Conservation (phyloP, 2,113 vertebrate species). For the Oenanthe melanoleuca region DNA sequence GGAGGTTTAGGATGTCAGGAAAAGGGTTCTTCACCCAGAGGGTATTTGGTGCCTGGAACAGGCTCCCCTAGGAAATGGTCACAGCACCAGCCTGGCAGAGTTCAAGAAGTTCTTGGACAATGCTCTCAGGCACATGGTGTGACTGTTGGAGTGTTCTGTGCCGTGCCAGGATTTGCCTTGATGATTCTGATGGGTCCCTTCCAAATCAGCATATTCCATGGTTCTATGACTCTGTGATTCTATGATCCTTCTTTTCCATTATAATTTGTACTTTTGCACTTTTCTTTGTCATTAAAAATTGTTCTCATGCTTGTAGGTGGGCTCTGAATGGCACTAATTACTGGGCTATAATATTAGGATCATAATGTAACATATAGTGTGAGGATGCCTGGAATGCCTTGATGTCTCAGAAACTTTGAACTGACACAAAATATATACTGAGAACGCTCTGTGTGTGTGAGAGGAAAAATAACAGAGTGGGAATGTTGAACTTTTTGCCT, state of each 20-base stretch:
- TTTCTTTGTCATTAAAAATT: background rate
- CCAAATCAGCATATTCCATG: background rate
- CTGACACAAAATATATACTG: background rate
- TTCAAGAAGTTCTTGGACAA: background rate
- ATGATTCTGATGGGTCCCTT: background rate
- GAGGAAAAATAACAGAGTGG: background rate
- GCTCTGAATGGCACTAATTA: background rate
- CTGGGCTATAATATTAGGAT: background rate
- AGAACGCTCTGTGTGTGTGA: background rate
- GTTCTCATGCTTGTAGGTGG: background rate
- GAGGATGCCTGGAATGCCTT: background rate
- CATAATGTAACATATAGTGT: background rate
- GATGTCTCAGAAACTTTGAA: background rate
- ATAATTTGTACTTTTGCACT: background rate
- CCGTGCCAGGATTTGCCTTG: background rate
- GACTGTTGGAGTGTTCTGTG: background rate
- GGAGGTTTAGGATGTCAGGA: background rate
- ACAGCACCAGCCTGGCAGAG: background rate
- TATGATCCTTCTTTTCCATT: background rate
- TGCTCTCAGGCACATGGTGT: background rate
- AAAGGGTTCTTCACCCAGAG: background rate
- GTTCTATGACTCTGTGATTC: background rate
- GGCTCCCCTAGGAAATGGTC: background rate
- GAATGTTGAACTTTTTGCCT: background rate
- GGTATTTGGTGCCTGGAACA: background rate